Conservation (phyloP, 2,113 vertebrate species). For the Ancistrus triradiatus region DNA sequence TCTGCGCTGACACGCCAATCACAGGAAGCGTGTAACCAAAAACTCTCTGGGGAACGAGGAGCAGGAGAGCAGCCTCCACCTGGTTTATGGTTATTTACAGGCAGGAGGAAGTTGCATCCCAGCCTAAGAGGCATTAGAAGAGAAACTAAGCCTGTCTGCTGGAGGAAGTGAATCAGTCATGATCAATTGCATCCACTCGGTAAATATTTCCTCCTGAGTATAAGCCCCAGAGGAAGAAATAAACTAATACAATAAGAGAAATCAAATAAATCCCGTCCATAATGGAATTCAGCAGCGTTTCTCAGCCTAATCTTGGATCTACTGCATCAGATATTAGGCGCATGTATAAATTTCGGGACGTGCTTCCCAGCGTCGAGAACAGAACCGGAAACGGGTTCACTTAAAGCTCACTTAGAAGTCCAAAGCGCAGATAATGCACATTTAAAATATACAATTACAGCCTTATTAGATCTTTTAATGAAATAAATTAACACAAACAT, state of each 20-base stretch:
- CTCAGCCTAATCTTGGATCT: too few relatives aligned
- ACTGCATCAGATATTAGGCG: too few relatives aligned
- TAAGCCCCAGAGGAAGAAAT: not conserved
- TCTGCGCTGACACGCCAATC: conserved; percentile 58
- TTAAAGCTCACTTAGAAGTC: too few relatives aligned
- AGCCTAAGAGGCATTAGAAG: conserved; percentile 51
- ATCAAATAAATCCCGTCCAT: too few relatives aligned
- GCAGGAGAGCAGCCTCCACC: conserved; percentile 48
- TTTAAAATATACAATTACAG: too few relatives aligned
- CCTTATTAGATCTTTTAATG: too few relatives aligned
- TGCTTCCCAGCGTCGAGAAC: too few relatives aligned
- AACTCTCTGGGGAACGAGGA: conserved; percentile 51
- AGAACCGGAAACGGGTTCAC: too few relatives aligned
- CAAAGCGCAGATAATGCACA: too few relatives aligned
- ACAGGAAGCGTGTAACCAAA: conserved; percentile 55
- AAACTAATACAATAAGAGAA: not conserved
- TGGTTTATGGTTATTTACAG: conserved; percentile 55
- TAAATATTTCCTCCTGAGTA: conserved; percentile 32
- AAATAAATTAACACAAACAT: too few relatives aligned
- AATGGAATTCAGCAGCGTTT: too few relatives aligned
- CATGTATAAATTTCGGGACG: too few relatives aligned
- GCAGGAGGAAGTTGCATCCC: conserved; percentile 62
- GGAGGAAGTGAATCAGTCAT: conserved; percentile 64
- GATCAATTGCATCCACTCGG: conserved; percentile 54
- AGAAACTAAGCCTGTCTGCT: conserved; percentile 56